Evolutionary conservation across 2,888 invertebrate genomes (phyloP), one percentile per base, ranked within the genome.

Genomic region (Lymantria dispar): DNA sequence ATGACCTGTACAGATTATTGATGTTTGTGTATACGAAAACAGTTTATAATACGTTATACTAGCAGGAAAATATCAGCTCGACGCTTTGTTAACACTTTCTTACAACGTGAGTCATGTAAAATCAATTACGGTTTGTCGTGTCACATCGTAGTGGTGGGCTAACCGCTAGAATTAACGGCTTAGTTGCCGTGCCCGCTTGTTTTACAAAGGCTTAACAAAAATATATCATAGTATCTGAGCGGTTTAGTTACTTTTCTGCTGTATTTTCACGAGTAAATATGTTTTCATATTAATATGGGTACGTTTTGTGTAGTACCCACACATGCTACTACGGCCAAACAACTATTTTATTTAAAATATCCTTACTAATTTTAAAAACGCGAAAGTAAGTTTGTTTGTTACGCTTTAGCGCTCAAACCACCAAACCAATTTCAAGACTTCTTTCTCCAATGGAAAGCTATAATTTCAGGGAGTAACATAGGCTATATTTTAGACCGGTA

Each of bases 101-200:
- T 56, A 54, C 45, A 54, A 56, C 54, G 62, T 62, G 60, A 64
- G 62, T 64, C 68, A 70, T 70, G 64, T 68, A 69, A 69, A 68
- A 71, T 56, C 43, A 56, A 48, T 56, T 60, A 62, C 54, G 48
- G 53, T 54, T 51, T 60, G 56, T 58, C 46, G 59, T 57, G 64
- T 61, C 51, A 53, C 52, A 51, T 56, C 60, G 57, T 60, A 59
- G 56, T 56, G 59, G 56, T 50, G 58, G 51, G 60, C 62, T 61
- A 61, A 69, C 72, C 64, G 52, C 42, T 50, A 37, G 60, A 65
- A 68, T 70, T 69, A 70, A 64, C 60, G 57, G 69, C 63, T 70
- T 69, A 68, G 52, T 55, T 57, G 50, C 22, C 22, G 22, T 22
- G 22, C 22, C 22, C 22, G 22, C 22, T 22, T 22, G 22, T 22